Percentiles rank a stretch among this genome's conserved stretches.
These are phyloP conservation scores for Trissolcus basalis DNA, from an alignment of 1,140 invertebrate genomes.

Conservation along the genomic window DNA sequence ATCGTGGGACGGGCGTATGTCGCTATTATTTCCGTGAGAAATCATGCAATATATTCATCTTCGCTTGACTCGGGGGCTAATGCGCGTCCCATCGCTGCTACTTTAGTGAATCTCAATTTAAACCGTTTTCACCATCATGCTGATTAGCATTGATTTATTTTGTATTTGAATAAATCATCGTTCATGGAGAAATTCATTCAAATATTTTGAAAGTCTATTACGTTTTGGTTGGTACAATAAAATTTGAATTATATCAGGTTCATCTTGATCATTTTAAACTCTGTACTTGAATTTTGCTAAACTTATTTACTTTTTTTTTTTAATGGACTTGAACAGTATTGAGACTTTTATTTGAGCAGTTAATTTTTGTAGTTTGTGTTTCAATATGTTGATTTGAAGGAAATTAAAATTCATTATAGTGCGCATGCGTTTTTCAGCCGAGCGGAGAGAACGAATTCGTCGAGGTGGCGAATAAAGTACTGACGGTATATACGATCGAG, in stretches of 20 bases:
- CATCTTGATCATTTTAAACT: no score
- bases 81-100: constrained; percentile 1
- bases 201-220: no score
- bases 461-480: constrained; percentile 50
- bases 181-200: no score
- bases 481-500: constrained; percentile 38
- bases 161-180: no score
- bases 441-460: constrained; percentile 51
- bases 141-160: no score
- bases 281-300: no score
- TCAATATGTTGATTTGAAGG: background rate
- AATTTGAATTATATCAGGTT: no score
- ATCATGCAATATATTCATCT: constrained; percentile 45
- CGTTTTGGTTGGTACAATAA: no score
- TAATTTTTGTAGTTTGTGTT: background rate
- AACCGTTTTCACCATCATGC: no score
- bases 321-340: no score
- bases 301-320: no score
- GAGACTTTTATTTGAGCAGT: background rate
- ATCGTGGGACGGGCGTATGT: constrained; percentile 52
- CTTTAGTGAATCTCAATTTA: no score
- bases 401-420: constrained; percentile 52
- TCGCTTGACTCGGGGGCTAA: constrained; percentile 23
- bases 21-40: constrained; percentile 56
- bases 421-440: constrained; percentile 39